A percentile compares a stretch with the other conserved stretches of the same genome.
phyloP scores from a whole-genome alignment of 1,140 invertebrate species.

The Berghia stephanieae region DNA sequence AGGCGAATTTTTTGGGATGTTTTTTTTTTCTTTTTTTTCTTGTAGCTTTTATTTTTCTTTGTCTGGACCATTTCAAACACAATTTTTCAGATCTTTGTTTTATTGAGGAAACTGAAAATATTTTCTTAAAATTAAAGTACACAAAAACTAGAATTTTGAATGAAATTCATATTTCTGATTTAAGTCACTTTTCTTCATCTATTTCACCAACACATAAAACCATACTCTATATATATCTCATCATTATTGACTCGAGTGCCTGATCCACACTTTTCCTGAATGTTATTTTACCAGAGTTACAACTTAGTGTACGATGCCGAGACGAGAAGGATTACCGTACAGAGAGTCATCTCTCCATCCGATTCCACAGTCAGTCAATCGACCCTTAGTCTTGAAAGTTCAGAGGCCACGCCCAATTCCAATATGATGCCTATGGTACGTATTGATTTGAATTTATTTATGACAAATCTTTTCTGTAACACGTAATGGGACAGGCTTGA shows the following conservation, averaged over 20 bases:
- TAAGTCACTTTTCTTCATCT: neutral
- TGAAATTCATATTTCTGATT: neutral
- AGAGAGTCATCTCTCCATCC: constrained; percentile 54
- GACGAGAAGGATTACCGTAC: constrained; percentile 44
- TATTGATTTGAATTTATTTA: neutral
- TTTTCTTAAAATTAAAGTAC: neutral
- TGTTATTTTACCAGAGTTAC: constrained; percentile 40
- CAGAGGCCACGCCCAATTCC: constrained; percentile 32
- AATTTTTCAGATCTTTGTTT: too few relatives aligned
- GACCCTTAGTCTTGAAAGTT: constrained; percentile 36
- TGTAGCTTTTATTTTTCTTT: too few relatives aligned
- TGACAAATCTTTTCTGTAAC: neutral
- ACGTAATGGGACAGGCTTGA: neutral
- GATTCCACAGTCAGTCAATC: constrained; percentile 56
- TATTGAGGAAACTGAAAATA: too few relatives aligned
- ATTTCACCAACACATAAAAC: neutral
- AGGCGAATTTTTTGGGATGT: too few relatives aligned
- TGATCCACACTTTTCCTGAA: neutral
- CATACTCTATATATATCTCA: neutral
- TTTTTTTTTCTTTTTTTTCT: too few relatives aligned
- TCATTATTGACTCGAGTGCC: neutral
- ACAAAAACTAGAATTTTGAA: neutral
- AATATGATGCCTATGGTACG: constrained; percentile 31
- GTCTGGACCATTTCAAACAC: too few relatives aligned
- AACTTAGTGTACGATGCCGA: constrained; percentile 47